Evolutionary conservation across 2,888 invertebrate species (phyloP), one percentile per base, ranked within the genome.

Genomic region (Noctua fimbriata): DNA sequence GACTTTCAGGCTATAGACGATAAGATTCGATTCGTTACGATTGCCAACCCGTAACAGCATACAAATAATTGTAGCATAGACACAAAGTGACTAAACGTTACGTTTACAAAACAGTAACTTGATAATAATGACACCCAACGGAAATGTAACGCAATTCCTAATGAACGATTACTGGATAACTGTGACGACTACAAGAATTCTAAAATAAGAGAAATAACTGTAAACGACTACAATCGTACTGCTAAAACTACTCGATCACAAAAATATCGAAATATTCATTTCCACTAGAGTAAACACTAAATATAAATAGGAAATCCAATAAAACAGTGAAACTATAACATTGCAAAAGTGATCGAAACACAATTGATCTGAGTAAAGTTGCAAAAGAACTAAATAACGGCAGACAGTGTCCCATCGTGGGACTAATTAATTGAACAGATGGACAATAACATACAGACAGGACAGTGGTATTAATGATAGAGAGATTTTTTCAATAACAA

Each of bases 341-440:
- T 89, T 89, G 86, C 89, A 84, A 89, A 85, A 89, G 60, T 79
- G 70, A 85, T 87, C 78, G 58, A 79, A 83, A 79, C 65, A 86
- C 77, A 88, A 88, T 87, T 73, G 81, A 71, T 79, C 32, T 28
- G 71, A 70, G 69, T 76, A 79, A 80, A 58, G 66, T 89, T 89
- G 79, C 87, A 79, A 87, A 85, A 87, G 52, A 81, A 70, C 21
- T 44, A 69, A 69, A 76, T 21, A 60, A 49, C 55, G 69, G 16
- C 69, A 71, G 52, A 80, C 77, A 70, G 73, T 89, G 82, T 85
- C 76, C 41, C 78, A 88, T 89, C 70, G 73, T 81, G 69, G 55
- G 63, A 76, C 81, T 88, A 87, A 88, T 88, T 86, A 85, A 84
- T 81, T 85, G 78, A 77, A 75, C 69, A 71, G 78, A 72, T 76